Evolutionary conservation across 2,797 vertebrate species (phyloP).

Genomic region (Chelon labrosus): DNA sequence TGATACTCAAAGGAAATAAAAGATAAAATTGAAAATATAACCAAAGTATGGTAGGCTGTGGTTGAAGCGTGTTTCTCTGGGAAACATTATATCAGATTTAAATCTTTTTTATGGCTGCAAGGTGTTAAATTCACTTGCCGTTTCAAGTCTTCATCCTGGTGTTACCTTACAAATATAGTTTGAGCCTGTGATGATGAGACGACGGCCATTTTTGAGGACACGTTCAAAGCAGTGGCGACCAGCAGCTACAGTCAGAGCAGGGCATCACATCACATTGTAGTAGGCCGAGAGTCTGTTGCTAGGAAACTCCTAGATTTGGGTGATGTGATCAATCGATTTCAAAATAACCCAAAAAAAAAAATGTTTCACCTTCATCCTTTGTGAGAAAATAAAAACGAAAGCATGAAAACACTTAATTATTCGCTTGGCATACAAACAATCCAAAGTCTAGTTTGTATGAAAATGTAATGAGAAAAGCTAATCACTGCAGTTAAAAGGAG

Average conservation of each 20-base stretch:
- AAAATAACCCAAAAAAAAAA: not conserved
- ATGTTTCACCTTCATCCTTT: not conserved
- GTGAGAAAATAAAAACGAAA: not conserved
- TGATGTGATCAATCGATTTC: not conserved
- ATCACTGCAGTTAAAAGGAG: too few species aligned
- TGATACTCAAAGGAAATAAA: constrained; percentile 18
- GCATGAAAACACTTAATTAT: not conserved
- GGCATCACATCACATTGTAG: not conserved
- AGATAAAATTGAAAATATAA: constrained; percentile 3
- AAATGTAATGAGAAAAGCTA: too few species aligned
- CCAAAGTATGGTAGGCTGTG: constrained; percentile 1
- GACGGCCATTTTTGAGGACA: not conserved
- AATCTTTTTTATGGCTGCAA: constrained; percentile 2
- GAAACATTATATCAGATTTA: constrained; percentile 4
- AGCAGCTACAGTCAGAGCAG: not conserved
- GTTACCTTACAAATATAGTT: not conserved
- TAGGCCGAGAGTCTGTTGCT: not conserved
- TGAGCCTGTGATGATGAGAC: not conserved
- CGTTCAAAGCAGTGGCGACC: not conserved
- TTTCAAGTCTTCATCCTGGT: not conserved
- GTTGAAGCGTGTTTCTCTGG: not conserved
- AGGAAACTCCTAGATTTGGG: not conserved
- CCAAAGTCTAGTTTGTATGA: not conserved
- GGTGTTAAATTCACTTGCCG: constrained; percentile 2
- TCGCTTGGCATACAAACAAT: not conserved